These are phyloP conservation scores for Cryptus viduatorius DNA, from an alignment of 2,888 invertebrate genomes.

Conservation along the genomic window DNA sequence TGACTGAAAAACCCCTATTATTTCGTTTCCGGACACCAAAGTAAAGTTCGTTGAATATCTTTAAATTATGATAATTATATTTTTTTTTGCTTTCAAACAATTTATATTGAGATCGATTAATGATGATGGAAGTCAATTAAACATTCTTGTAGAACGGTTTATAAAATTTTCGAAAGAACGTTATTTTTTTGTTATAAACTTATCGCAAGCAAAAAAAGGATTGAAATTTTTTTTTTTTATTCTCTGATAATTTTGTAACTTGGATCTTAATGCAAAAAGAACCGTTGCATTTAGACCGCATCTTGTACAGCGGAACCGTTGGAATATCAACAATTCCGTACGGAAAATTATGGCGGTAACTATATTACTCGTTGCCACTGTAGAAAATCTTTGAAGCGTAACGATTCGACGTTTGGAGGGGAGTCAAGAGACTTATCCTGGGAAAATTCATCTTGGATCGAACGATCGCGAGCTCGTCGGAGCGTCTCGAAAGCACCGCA, in stretches of 20 bases:
- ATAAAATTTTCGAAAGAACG: no score
- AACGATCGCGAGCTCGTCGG: constrained; percentile 48
- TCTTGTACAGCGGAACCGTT: constrained; percentile 23
- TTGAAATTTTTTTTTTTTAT: neutral
- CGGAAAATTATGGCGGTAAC: constrained; percentile 48
- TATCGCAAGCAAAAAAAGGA: no score
- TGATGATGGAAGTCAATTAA: no score
- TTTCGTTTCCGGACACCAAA: no score
- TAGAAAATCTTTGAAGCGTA: constrained; percentile 54
- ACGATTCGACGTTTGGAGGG: constrained; percentile 29
- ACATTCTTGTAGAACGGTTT: no score
- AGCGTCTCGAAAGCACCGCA: constrained; percentile 67
- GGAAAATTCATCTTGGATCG: constrained; percentile 58
- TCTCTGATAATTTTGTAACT: neutral
- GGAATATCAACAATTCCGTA: constrained; percentile 40
- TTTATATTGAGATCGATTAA: no score
- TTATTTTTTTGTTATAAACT: no score
- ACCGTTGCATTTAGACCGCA: constrained; percentile 42
- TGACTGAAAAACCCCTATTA: no score
- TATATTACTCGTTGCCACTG: constrained; percentile 26
- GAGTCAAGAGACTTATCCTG: constrained; percentile 38
- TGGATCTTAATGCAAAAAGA: constrained; percentile 7
- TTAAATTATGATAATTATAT: no score
- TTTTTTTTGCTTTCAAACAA: no score
- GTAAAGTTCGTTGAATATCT: no score